phyloP scores from a whole-genome alignment of 2,888 invertebrate genomes.

The Achlya flavicornis region DNA sequence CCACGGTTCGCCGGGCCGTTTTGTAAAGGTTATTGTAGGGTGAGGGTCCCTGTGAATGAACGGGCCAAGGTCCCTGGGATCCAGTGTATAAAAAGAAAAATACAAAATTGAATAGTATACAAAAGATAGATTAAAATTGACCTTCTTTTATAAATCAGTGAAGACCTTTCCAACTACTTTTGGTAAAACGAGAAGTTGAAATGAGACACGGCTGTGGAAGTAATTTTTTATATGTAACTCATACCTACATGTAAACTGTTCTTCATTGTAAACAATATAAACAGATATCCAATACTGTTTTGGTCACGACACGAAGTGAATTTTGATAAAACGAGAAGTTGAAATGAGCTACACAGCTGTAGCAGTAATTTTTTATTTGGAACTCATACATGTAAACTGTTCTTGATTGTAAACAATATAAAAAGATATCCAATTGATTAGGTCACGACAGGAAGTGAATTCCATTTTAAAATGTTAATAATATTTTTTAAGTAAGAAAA shows the following conservation, averaged over 20 bases:
- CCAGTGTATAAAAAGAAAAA: constrained; percentile 48
- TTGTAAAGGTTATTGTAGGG: constrained; percentile 51
- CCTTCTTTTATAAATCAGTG: not conserved
- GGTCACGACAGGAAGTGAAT: not conserved
- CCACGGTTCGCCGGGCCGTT: constrained; percentile 59
- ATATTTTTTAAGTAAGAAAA: too few relatives aligned
- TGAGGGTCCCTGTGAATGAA: constrained; percentile 56
- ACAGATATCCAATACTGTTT: not conserved
- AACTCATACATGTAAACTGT: too few relatives aligned
- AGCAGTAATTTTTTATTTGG: not conserved
- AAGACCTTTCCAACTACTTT: too few relatives aligned
- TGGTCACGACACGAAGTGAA: not conserved
- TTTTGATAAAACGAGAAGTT: not conserved
- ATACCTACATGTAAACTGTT: too few relatives aligned
- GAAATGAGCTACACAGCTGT: not conserved
- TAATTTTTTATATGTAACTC: too few relatives aligned
- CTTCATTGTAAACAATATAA: not conserved
- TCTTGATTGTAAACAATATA: not conserved
- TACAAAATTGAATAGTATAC: constrained; percentile 33
- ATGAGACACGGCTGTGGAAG: not conserved
- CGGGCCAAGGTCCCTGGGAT: constrained; percentile 59
- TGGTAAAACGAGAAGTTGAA: not conserved
- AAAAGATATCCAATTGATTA: not conserved
- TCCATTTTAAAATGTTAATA: not conserved
- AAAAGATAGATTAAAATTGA: not conserved